Percentiles rank a stretch among this genome's conserved stretches.
phyloP scores from a whole-genome alignment of 2,113 vertebrate genomes.

The Takifugu flavidus region DNA sequence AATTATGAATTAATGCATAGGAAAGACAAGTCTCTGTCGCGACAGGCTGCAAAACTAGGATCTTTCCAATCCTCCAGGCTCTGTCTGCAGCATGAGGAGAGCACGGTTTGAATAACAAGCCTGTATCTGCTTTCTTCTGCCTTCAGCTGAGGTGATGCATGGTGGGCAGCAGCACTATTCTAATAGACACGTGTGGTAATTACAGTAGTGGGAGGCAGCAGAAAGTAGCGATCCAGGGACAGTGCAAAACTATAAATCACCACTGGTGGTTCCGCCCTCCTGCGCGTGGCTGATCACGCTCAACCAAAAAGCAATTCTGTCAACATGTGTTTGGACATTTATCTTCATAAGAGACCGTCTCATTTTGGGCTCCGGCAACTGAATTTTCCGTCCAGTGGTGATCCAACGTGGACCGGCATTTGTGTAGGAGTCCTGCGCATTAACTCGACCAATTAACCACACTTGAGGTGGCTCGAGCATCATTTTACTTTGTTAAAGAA shows the following conservation, averaged over 20 bases:
- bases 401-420: conserved; percentile 56
- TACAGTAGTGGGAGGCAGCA: conserved; percentile 75
- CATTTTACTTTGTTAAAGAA: conserved; percentile 30
- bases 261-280: conserved; percentile 73
- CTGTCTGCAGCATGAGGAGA: conserved; percentile 48
- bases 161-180: conserved; percentile 71
- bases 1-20: neutral
- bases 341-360: conserved; percentile 79
- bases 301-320: conserved; percentile 81
- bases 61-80: conserved; percentile 1
- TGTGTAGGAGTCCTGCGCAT: conserved; percentile 30
- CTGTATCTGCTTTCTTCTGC: conserved; percentile 35
- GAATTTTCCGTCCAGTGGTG: conserved; percentile 67
- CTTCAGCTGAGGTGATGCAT: conserved; percentile 58
- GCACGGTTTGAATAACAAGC: conserved; percentile 67
- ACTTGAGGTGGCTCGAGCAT: conserved; percentile 18
- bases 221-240: conserved; percentile 75
- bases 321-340: conserved; percentile 79
- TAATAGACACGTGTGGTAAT: conserved; percentile 78
- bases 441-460: conserved; percentile 29
- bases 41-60: neutral
- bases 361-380: conserved; percentile 67
- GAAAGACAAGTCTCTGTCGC: neutral
- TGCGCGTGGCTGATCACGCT: conserved; percentile 75
- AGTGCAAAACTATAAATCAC: conserved; percentile 80